phyloP scores from a whole-genome alignment of 92 coral and sea anemone species.

The Isaurus tuberculatus region DNA sequence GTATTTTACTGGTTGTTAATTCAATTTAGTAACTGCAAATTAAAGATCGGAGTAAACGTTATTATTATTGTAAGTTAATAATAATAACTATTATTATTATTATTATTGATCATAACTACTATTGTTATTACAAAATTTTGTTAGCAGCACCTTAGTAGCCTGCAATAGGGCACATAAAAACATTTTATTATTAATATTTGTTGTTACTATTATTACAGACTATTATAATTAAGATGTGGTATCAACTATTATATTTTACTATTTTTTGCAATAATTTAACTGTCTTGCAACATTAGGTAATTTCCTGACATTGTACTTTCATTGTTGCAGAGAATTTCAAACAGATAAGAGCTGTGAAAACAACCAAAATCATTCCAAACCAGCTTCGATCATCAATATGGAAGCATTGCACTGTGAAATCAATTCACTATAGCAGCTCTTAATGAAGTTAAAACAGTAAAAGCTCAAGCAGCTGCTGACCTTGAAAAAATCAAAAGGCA shows the following conservation, averaged over 20 bases:
- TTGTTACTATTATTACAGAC: neutral
- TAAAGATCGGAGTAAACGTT: neutral
- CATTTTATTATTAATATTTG: too few species aligned
- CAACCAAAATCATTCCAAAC: neutral
- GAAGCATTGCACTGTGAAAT: conserved; percentile 4
- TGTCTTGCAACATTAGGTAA: neutral
- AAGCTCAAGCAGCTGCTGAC: conserved; percentile 2
- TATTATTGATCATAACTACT: neutral
- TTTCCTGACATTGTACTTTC: neutral
- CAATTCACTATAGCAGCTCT: neutral
- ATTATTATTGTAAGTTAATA: neutral
- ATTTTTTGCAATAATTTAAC: neutral
- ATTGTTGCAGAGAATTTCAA: conserved; percentile 2
- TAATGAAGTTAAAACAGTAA: neutral
- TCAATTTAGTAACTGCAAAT: neutral
- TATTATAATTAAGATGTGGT: neutral
- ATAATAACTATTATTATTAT: neutral
- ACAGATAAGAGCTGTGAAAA: neutral
- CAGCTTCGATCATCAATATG: conserved; percentile 1
- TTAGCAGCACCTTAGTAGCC: neutral
- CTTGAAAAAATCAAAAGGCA: conserved; percentile 3
- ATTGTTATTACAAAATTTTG: neutral
- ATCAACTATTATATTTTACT: neutral
- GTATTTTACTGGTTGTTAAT: neutral
- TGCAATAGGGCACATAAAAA: neutral